Evolutionary conservation across 2,888 invertebrate genomes (phyloP).

Genomic region (Heliconius charithonia): DNA sequence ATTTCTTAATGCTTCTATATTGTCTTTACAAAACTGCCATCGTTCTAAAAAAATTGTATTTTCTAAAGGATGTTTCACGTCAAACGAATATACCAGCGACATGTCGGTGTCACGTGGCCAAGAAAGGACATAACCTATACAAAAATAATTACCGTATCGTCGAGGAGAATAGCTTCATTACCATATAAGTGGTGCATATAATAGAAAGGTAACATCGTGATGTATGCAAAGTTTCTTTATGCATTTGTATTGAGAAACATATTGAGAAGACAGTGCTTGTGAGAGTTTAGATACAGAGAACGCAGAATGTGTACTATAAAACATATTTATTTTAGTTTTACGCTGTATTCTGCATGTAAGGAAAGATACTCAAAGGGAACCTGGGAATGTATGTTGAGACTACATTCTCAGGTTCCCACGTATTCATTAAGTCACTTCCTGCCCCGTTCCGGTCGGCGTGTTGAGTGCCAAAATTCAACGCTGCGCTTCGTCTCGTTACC

Average conservation of each 20-base stretch:
- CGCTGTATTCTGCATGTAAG: neutral
- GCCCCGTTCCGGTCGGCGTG: too few species aligned
- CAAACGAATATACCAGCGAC: constrained; percentile 47
- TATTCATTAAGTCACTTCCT: too few species aligned
- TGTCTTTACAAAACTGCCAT: neutral
- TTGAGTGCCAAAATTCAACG: too few species aligned
- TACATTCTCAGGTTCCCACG: too few species aligned
- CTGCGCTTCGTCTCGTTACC: too few species aligned
- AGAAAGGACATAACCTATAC: constrained; percentile 55
- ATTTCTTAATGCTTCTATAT: neutral
- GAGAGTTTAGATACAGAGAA: constrained; percentile 5
- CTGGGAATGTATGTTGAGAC: too few species aligned
- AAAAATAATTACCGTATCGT: constrained; percentile 67
- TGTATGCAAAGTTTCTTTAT: constrained; percentile 22
- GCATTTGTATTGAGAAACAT: constrained; percentile 14
- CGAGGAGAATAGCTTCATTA: constrained; percentile 63
- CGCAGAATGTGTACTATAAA: neutral
- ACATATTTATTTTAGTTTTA: neutral
- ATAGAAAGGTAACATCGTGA: constrained; percentile 33
- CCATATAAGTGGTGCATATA: constrained; percentile 54
- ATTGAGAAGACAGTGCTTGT: constrained; percentile 6
- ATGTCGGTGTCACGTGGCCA: constrained; percentile 57
- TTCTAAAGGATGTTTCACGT: constrained; percentile 30
- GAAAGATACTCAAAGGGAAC: neutral
- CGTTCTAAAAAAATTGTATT: neutral